Conservation (phyloP, 2,113 vertebrate species). For the Lepus americanus region DNA sequence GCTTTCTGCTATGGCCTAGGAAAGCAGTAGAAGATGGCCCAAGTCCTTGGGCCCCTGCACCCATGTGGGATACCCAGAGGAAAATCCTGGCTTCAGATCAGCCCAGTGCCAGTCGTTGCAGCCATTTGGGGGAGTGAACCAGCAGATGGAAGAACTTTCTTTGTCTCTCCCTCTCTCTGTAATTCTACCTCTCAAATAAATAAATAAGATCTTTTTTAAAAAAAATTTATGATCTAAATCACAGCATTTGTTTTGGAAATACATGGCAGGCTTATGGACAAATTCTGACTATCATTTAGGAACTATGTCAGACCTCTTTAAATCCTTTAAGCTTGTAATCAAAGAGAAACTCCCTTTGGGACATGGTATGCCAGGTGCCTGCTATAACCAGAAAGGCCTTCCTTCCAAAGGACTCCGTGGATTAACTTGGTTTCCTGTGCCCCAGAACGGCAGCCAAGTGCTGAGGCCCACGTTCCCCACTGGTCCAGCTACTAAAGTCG, state of each 20-base stretch:
- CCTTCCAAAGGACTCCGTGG: neutral
- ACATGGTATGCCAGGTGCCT: neutral
- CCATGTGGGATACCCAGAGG: too few relatives aligned
- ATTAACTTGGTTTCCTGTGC: constrained; percentile 48
- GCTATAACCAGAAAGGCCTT: neutral
- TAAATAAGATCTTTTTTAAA: constrained; percentile 14
- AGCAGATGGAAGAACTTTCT: neutral
- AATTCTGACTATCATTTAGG: constrained; percentile 17
- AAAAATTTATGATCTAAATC: constrained; percentile 45
- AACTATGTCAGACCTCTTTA: neutral
- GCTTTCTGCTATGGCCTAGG: too few relatives aligned
- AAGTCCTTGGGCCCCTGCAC: too few relatives aligned
- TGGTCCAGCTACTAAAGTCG: neutral
- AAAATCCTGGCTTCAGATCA: too few relatives aligned
- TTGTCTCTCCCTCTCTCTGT: too few relatives aligned
- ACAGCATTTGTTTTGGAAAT: constrained; percentile 55
- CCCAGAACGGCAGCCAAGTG: neutral
- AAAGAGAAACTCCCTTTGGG: constrained; percentile 26
- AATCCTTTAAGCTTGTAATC: neutral
- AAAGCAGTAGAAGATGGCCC: too few relatives aligned
- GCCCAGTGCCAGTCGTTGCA: too few relatives aligned
- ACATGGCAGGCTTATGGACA: neutral
- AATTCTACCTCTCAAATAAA: neutral
- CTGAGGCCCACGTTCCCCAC: neutral
- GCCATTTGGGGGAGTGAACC: too few relatives aligned